Evolutionary conservation across 1,140 invertebrate genomes (phyloP).

Genomic region (Bombus confusus): DNA sequence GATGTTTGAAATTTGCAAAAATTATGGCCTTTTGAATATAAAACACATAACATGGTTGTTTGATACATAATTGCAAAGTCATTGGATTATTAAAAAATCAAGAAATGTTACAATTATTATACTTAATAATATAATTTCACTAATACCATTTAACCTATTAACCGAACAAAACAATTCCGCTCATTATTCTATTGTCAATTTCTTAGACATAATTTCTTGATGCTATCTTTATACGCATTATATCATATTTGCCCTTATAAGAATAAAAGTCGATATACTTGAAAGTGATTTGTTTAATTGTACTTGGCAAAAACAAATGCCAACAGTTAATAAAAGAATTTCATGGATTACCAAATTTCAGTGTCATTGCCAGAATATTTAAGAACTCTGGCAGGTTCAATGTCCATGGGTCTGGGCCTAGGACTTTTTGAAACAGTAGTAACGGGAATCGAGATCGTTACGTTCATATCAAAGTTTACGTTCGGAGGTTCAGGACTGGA

Average conservation of each 20-base stretch:
- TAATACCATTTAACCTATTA: too few relatives aligned
- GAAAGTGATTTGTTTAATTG: background rate
- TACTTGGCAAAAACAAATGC: background rate
- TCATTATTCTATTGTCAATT: too few relatives aligned
- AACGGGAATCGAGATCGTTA: constrained; percentile 63
- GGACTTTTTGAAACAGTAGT: constrained; percentile 72
- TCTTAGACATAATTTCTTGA: background rate
- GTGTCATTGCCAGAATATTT: constrained; percentile 86
- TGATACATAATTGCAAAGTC: too few relatives aligned
- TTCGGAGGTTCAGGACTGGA: constrained; percentile 81
- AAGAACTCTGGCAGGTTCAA: constrained; percentile 80
- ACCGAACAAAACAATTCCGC: too few relatives aligned
- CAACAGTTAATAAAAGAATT: background rate
- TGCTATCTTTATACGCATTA: background rate
- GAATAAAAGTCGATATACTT: too few relatives aligned
- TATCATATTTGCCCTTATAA: background rate
- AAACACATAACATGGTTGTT: too few relatives aligned
- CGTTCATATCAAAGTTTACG: constrained; percentile 69
- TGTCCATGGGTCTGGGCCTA: constrained; percentile 76
- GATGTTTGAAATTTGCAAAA: background rate
- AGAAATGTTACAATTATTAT: background rate
- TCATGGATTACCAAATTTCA: constrained; percentile 87
- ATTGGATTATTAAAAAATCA: background rate
- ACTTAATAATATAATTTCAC: background rate
- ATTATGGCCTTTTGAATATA: background rate